Evolutionary conservation across 2,113 vertebrate genomes (phyloP).

Genomic region (Micromys minutus): DNA sequence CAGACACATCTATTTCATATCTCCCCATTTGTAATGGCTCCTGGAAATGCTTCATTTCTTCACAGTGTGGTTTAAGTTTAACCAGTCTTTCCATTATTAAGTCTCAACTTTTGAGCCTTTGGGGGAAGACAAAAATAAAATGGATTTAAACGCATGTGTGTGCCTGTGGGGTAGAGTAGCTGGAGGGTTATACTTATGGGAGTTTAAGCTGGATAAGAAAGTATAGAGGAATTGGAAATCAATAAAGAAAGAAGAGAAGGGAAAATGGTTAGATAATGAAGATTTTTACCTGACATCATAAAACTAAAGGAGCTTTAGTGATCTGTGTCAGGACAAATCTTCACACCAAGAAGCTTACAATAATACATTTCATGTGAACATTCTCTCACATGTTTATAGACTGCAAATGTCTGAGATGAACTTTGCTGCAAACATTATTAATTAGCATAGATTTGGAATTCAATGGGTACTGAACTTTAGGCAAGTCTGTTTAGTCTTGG

Average conservation of each 20-base stretch:
- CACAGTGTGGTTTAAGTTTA: conserved; percentile 35
- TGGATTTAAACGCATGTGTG: background rate
- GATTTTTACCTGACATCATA: background rate
- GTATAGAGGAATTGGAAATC: background rate
- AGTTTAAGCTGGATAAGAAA: background rate
- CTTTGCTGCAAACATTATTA: background rate
- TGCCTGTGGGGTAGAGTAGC: accelerated
- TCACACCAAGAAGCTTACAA: background rate
- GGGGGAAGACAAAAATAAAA: conserved; percentile 11
- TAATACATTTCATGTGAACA: accelerated
- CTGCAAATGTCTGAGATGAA: background rate
- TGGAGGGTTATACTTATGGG: background rate
- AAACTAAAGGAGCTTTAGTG: background rate
- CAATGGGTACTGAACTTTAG: background rate
- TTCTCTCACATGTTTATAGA: background rate
- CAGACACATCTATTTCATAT: conserved; percentile 83
- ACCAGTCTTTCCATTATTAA: conserved; percentile 50
- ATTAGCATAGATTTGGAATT: background rate
- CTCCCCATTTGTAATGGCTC: conserved; percentile 82
- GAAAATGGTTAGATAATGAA: background rate
- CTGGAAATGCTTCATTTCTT: conserved; percentile 68
- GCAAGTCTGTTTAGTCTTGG: background rate
- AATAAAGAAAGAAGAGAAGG: background rate
- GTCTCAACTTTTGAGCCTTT: conserved; percentile 28
- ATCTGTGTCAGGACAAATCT: background rate